Conservation (phyloP, 64 coral and sea anemone species). For the Montipora capricornis region DNA sequence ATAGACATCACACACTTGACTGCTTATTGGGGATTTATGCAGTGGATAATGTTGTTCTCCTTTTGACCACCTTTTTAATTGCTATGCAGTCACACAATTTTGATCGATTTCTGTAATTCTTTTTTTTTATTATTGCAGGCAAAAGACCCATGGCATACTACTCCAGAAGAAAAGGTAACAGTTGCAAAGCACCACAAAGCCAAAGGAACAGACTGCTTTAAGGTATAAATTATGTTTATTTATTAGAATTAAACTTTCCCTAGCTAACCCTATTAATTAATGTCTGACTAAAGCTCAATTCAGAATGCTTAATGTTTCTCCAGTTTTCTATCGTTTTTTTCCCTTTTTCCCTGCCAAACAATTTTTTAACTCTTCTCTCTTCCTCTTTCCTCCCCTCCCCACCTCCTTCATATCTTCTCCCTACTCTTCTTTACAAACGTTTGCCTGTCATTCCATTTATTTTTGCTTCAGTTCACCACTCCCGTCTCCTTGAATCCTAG, state of each 20-base stretch:
- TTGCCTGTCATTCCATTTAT: not conserved
- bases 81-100: not conserved
- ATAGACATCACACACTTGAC: no score
- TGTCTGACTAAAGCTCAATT: not conserved
- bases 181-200: constrained; percentile 27
- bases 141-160: constrained; percentile 32
- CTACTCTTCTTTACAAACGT: not conserved
- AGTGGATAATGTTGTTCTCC: no score
- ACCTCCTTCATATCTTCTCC: not conserved
- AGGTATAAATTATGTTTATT: not conserved
- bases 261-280: not conserved
- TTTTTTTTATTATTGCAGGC: not conserved
- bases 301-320: not conserved
- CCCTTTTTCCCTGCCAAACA: not conserved
- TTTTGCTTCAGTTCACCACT: not conserved
- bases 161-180: constrained; percentile 19
- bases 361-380: not conserved
- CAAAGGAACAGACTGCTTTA: constrained; percentile 45
- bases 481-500: not conserved
- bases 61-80: no score
- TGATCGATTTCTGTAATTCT: not conserved
- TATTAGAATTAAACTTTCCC: not conserved
- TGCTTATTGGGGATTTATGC: no score
- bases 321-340: not conserved
- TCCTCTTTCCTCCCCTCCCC: not conserved